phyloP scores from a whole-genome alignment of 1,140 invertebrate genomes.

The Colletes latitarsis region DNA sequence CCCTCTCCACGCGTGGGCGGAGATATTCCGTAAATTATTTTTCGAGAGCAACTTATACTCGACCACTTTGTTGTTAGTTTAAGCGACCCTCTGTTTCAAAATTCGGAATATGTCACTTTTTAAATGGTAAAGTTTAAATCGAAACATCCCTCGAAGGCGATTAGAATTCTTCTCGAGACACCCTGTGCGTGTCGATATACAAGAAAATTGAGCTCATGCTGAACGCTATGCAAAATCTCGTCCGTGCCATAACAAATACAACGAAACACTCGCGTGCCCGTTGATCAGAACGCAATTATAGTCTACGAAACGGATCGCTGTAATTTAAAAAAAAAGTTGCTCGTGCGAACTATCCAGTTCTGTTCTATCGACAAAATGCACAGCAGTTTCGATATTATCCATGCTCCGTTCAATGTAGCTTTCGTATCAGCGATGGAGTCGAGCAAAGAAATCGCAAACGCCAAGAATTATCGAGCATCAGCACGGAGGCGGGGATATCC shows the following conservation, averaged over 20 bases:
- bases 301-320: background rate
- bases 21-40: background rate
- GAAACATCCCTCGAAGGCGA: no score
- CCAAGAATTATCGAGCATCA: constrained; percentile 5
- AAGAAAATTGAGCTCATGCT: constrained; percentile 7
- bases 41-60: no score
- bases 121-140: no score
- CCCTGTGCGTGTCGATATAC: background rate
- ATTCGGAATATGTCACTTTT: no score
- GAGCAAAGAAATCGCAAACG: background rate
- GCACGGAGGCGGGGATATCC: background rate
- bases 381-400: background rate
- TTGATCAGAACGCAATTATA: background rate
- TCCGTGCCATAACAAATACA: background rate
- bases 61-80: background rate
- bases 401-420: no score
- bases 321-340: background rate
- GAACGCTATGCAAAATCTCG: constrained; percentile 5
- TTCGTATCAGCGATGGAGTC: no score
- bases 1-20: background rate
- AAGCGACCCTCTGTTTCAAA: no score
- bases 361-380: no score
- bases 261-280: background rate
- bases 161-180: no score
- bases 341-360: background rate